phyloP scores from a whole-genome alignment of 1,140 invertebrate genomes.

The Heliothis virescens region DNA sequence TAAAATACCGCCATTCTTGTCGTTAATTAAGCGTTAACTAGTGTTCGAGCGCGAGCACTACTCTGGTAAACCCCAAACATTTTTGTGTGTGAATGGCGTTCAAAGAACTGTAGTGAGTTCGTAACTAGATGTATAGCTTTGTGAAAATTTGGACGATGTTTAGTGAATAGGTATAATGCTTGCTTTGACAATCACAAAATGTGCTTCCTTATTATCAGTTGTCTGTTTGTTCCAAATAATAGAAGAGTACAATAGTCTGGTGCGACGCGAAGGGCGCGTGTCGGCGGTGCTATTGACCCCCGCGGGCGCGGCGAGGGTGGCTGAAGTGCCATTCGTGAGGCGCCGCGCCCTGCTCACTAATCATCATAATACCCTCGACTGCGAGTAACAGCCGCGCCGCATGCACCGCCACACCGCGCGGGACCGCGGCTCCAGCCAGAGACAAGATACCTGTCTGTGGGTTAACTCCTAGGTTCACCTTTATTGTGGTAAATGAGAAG shows the following conservation, averaged over 20 bases:
- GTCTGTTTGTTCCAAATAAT: neutral
- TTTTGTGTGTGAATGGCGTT: too few species aligned
- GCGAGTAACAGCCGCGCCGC: conserved; percentile 22
- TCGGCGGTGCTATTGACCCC: conserved; percentile 23
- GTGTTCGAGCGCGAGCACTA: too few species aligned
- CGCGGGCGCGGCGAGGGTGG: conserved; percentile 11
- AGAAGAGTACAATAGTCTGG: neutral
- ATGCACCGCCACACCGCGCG: neutral
- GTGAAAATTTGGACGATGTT: too few species aligned
- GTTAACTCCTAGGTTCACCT: neutral
- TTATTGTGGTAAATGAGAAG: neutral
- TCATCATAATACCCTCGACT: conserved; percentile 16
- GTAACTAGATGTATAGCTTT: too few species aligned
- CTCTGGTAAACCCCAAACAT: too few species aligned
- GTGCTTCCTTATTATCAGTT: too few species aligned
- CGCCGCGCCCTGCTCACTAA: conserved; percentile 38
- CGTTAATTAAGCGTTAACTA: too few species aligned
- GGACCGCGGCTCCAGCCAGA: too few species aligned
- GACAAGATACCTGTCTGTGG: neutral
- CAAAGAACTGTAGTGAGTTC: too few species aligned
- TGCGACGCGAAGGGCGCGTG: neutral
- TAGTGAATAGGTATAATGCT: too few species aligned
- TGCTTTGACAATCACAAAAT: too few species aligned
- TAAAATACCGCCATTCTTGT: too few species aligned
- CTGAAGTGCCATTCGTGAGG: conserved; percentile 2